Base-by-base conservation (phyloP, 2,797 vertebrate species). In the Pelobates cultripes region DNA sequence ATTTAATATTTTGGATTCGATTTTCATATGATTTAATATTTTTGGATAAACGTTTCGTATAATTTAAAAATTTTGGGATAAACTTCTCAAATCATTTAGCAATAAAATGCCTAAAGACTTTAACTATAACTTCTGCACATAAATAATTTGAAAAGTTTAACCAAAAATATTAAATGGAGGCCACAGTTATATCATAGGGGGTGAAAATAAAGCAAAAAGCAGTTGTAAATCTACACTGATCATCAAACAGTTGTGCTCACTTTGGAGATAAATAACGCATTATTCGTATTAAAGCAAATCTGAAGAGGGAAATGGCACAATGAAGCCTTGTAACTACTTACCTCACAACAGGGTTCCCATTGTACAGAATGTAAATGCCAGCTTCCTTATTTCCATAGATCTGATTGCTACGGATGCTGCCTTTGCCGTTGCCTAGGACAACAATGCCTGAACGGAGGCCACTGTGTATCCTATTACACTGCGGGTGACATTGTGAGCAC, bases 301-400 rank as follows among this genome's bases (percentile, higher is more conserved):
- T 15, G 74, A 9, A 42, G 44, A 66, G 7, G 63, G 42, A 75
- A 72, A 72, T 14, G 6, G 70, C 43, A 55, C 61, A 69, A 72
- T 67, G 60, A 84, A 68, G 51, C 61, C 44, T 75, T 64, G 47
- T 5, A 77, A 68, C 5, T 61, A 81, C 91, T 3, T 91, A 98
- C 96, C 96, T 96, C 90, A 97, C 97, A 40, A 97, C 86, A 47
- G 96, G 97, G 87, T 96, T 97, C 84, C 96, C 96, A 0, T 96
- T 95, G 90, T 96, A 97, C 77, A 97, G 93, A 88, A 98, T 96
- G 88, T 97, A 97, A 88, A 98, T 95, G 80, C 96, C 97, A n/a
- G 96, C 97, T 86, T 98, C 96, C 89, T 97, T 97, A 92, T 99
- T 98, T 88, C 96, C 95, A 83, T 95, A 97, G 91, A 98, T 98